These are phyloP conservation scores for Caradrina clavipalpis DNA, from an alignment of 2,888 invertebrate species.

Conservation along the genomic window DNA sequence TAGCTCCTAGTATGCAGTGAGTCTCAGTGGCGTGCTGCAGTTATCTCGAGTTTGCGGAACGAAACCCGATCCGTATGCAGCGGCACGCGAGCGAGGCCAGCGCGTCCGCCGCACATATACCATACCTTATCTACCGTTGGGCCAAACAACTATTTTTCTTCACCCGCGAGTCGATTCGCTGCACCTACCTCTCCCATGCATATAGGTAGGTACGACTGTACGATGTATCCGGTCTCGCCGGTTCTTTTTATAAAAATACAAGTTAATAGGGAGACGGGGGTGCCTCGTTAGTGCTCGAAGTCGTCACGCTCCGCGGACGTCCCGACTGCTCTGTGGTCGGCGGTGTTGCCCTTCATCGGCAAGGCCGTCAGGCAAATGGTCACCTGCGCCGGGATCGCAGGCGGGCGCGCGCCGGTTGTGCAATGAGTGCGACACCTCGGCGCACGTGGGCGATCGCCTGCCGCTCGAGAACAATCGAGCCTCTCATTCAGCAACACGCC, in stretches of 20 bases:
- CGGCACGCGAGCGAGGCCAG: slow-evolving; percentile 85
- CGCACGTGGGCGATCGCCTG: slow-evolving; percentile 77
- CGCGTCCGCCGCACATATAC: slow-evolving; percentile 67
- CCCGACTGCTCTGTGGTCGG: slow-evolving; percentile 56
- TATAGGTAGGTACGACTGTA: slow-evolving; percentile 17
- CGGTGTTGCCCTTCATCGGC: slow-evolving; percentile 71
- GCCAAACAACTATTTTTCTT: slow-evolving; percentile 63
- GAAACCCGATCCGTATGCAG: slow-evolving; percentile 86
- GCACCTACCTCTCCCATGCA: slow-evolving; percentile 69
- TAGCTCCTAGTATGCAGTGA: slow-evolving; percentile 79
- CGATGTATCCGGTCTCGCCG: slow-evolving; percentile 45
- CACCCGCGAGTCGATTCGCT: slow-evolving; percentile 58
- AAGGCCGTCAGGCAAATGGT: slow-evolving; percentile 78
- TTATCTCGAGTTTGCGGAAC: slow-evolving; percentile 89
- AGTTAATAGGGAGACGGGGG: slow-evolving; percentile 54
- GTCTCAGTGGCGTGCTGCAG: slow-evolving; percentile 77
- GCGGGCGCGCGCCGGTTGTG: slow-evolving; percentile 73
- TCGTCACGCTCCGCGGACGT: slow-evolving; percentile 70
- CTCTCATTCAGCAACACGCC: slow-evolving; percentile 80
- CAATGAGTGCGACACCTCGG: slow-evolving; percentile 79
- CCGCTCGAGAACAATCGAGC: slow-evolving; percentile 83
- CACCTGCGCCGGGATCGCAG: slow-evolving; percentile 77
- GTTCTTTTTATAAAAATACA: slow-evolving; percentile 59
- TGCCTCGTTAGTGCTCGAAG: slow-evolving; percentile 50
- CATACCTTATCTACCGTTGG: slow-evolving; percentile 57